These are phyloP conservation scores for Tachysurus vachellii DNA, from an alignment of 2,113 vertebrate species.

Conservation along the genomic window DNA sequence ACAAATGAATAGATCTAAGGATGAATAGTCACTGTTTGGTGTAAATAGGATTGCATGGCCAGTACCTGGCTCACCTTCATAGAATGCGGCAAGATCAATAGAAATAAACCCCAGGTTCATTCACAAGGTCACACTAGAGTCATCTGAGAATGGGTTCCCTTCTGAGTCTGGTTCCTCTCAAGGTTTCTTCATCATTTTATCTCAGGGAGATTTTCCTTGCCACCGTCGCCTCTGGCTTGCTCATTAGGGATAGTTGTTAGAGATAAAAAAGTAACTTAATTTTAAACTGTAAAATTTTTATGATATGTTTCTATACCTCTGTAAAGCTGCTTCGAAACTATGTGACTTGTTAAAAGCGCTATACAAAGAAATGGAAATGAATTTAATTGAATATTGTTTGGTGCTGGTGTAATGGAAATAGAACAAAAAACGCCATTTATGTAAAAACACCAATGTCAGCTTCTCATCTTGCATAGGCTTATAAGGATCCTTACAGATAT, in stretches of 20 bases:
- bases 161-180: too few relatives aligned
- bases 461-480: background rate
- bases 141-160: too few relatives aligned
- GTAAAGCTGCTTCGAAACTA: too few relatives aligned
- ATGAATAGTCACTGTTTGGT: background rate
- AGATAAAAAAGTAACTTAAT: too few relatives aligned
- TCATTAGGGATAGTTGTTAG: too few relatives aligned
- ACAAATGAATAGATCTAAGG: background rate
- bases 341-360: too few relatives aligned
- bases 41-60: background rate
- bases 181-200: too few relatives aligned
- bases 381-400: background rate
- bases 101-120: background rate
- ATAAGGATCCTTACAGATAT: background rate
- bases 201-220: too few relatives aligned
- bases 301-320: too few relatives aligned
- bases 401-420: background rate
- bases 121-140: background rate
- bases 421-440: background rate
- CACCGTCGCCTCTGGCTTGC: too few relatives aligned
- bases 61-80: background rate
- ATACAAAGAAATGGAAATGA: background rate
- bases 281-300: too few relatives aligned
- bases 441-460: background rate
- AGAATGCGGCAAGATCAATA: background rate